phyloP scores from a whole-genome alignment of 23 tunicate genomes.

The Pegea sp. region DNA sequence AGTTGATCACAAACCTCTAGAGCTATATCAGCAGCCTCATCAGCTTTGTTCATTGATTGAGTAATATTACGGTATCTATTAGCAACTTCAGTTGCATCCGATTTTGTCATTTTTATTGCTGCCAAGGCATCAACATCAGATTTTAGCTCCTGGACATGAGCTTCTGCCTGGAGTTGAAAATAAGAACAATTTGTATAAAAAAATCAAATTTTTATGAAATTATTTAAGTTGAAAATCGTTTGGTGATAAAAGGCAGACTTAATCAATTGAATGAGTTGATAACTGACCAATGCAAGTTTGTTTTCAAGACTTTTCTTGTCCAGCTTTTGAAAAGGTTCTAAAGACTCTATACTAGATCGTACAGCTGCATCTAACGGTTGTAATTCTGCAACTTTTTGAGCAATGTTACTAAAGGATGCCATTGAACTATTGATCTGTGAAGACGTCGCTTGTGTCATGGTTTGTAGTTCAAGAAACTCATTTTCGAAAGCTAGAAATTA shows the following conservation, averaged over 20 bases:
- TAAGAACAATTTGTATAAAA: not conserved
- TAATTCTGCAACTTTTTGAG: no score
- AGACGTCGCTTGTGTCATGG: no score
- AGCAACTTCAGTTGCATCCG: slow-evolving; percentile 11
- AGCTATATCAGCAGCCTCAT: slow-evolving; percentile 42
- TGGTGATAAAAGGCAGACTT: not conserved
- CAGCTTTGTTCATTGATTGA: slow-evolving; percentile 28
- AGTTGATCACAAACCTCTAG: slow-evolving; percentile 16
- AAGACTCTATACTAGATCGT: no score
- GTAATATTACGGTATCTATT: slow-evolving; percentile 25
- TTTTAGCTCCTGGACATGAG: slow-evolving; percentile 10
- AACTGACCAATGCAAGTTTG: no score
- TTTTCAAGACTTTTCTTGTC: no score
- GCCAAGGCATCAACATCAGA: slow-evolving; percentile 23
- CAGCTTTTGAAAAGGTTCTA: no score
- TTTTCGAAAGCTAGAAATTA: no score
- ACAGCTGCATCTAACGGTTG: no score
- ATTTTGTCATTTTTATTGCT: slow-evolving; percentile 8
- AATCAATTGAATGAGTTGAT: no score
- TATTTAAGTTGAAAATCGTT: not conserved
- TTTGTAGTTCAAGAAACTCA: no score
- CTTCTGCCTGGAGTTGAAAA: slow-evolving; percentile 23
- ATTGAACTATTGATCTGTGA: no score
- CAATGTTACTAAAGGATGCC: no score
- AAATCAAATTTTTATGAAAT: not conserved